Conservation (phyloP, 2,113 vertebrate genomes). For the Mus pahari region DNA sequence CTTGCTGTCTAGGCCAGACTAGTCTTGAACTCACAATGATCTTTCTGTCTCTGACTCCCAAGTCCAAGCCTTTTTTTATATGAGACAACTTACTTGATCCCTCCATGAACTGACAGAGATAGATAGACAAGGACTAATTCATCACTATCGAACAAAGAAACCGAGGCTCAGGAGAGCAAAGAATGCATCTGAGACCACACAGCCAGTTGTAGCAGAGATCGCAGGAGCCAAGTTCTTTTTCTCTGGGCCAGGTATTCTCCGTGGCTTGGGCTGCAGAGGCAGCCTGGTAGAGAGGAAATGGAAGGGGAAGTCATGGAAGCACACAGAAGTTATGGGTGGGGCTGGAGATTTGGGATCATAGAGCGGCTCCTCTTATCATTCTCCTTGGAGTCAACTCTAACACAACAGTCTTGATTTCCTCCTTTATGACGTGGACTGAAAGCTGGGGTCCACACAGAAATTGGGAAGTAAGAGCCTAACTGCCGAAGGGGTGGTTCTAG, state of each 20-base stretch:
- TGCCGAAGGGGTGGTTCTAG: not conserved
- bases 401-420: not conserved
- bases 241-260: not conserved
- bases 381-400: not conserved
- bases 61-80: not conserved
- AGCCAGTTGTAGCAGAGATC: not conserved
- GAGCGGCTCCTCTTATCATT: not conserved
- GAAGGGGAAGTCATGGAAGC: not conserved
- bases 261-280: not conserved
- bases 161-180: not conserved
- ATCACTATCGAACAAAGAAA: not conserved
- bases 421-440: not conserved
- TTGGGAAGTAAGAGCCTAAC: not conserved
- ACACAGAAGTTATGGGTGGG: not conserved
- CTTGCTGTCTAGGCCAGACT: not conserved
- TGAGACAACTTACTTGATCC: not conserved
- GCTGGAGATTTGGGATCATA: not conserved
- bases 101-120: not conserved
- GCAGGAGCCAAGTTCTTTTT: not conserved
- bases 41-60: not conserved
- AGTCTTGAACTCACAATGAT: not conserved
- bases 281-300: accelerated
- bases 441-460: not conserved
- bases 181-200: not conserved
- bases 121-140: not conserved